phyloP scores from a whole-genome alignment of 2,888 invertebrate species.

The Masnerella sp. region DNA sequence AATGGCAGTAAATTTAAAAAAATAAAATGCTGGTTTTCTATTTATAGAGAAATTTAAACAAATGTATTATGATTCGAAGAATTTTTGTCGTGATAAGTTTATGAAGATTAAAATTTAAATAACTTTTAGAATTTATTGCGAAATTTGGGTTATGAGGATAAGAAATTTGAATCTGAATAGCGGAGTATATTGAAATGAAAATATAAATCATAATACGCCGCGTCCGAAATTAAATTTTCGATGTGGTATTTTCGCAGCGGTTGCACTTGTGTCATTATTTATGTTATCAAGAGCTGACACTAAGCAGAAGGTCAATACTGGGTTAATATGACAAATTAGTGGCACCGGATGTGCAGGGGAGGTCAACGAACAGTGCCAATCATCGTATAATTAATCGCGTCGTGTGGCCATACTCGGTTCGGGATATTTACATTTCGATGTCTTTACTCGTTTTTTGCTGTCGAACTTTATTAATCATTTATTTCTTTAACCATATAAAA shows the following conservation, averaged over 20 bases:
- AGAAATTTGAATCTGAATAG: background rate
- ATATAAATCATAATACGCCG: conserved; percentile 26
- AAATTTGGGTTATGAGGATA: too few species aligned
- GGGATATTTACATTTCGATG: conserved; percentile 36
- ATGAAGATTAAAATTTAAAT: background rate
- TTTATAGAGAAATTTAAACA: background rate
- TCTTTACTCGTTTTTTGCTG: conserved; percentile 11
- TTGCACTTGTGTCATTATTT: conserved; percentile 55
- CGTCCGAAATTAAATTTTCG: conserved; percentile 25
- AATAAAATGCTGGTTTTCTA: background rate
- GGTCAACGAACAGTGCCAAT: conserved; percentile 58
- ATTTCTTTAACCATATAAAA: too few species aligned
- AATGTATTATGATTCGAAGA: too few species aligned
- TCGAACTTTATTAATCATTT: conserved; percentile 29
- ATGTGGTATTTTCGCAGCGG: conserved; percentile 33
- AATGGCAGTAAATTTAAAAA: background rate
- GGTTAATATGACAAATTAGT: conserved; percentile 61
- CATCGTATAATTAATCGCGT: conserved; percentile 55
- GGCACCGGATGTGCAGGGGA: conserved; percentile 57
- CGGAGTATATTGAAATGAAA: conserved; percentile 5
- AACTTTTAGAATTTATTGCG: too few species aligned
- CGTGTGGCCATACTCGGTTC: conserved; percentile 11
- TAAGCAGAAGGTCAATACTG: conserved; percentile 59
- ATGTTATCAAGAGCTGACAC: conserved; percentile 58
- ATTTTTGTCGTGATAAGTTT: too few species aligned